phyloP scores from a whole-genome alignment of 2,888 invertebrate genomes.

The Linnaemya vulpina region DNA sequence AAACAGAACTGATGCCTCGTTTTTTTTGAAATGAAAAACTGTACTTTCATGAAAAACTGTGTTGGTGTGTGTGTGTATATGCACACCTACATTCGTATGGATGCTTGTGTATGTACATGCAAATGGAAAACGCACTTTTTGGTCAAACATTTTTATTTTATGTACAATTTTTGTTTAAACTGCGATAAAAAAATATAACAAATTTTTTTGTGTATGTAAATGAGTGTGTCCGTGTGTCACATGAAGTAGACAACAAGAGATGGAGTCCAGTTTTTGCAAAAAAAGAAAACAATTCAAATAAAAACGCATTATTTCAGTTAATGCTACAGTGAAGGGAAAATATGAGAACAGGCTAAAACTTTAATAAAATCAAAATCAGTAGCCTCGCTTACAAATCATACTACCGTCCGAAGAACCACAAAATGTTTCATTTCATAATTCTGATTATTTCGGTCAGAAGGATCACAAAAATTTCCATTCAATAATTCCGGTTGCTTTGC shows the following conservation, averaged over 20 bases:
- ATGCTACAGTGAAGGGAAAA: slow-evolving; percentile 27
- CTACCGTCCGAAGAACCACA: too few species aligned
- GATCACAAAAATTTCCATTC: too few species aligned
- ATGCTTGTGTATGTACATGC: not conserved
- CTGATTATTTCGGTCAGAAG: too few species aligned
- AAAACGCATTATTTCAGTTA: slow-evolving; percentile 59
- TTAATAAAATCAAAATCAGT: not conserved
- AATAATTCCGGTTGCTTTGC: too few species aligned
- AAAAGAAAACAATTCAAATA: slow-evolving; percentile 30
- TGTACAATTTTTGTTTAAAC: slow-evolving; percentile 28
- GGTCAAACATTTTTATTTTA: slow-evolving; percentile 21
- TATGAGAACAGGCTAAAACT: not conserved
- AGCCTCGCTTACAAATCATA: too few species aligned
- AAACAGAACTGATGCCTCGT: slow-evolving; percentile 4
- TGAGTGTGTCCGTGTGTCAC: slow-evolving; percentile 1
- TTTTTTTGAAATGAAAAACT: slow-evolving; percentile 57
- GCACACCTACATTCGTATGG: slow-evolving; percentile 14
- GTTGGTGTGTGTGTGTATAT: not conserved
- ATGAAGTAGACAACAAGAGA: slow-evolving; percentile 40
- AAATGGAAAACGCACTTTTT: slow-evolving; percentile 61
- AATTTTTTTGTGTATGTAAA: not conserved
- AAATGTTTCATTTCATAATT: too few species aligned
- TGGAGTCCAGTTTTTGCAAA: not conserved
- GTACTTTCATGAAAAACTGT: slow-evolving; percentile 45
- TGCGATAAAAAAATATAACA: not conserved